Evolutionary conservation across 2,113 vertebrate genomes (phyloP).

Genomic region (Dromiciops gliroides): DNA sequence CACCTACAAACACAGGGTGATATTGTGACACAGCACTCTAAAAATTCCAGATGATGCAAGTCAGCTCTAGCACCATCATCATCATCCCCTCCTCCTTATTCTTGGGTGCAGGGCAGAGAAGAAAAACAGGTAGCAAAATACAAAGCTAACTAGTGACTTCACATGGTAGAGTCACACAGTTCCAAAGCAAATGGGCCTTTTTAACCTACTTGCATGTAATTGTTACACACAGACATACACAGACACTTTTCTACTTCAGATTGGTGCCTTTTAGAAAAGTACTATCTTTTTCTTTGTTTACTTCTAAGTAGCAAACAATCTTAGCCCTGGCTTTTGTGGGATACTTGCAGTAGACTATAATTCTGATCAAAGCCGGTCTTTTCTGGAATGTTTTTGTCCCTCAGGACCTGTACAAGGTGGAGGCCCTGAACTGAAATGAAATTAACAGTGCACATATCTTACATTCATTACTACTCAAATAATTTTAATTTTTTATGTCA

Average conservation of each 20-base stretch:
- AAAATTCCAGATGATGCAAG: conserved; percentile 9
- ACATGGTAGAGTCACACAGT: neutral
- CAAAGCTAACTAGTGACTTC: neutral
- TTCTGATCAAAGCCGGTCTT: neutral
- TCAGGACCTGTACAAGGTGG: neutral
- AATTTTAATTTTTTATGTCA: neutral
- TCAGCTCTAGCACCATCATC: neutral
- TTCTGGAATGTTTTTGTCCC: neutral
- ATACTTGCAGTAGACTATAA: neutral
- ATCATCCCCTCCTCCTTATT: neutral
- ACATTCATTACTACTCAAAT: neutral
- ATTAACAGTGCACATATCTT: neutral
- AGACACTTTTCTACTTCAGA: neutral
- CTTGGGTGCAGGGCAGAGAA: neutral
- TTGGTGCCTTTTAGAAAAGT: neutral
- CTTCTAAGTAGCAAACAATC: neutral
- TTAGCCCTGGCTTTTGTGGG: neutral
- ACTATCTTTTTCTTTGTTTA: neutral
- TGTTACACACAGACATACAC: neutral
- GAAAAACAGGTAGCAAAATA: neutral
- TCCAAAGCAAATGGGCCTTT: neutral
- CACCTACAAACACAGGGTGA: neutral
- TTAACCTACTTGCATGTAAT: neutral
- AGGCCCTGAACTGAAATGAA: neutral
- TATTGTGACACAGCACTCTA: conserved; percentile 6